Base-by-base conservation (phyloP, 2,113 vertebrate species). In the Oreochromis niloticus region DNA sequence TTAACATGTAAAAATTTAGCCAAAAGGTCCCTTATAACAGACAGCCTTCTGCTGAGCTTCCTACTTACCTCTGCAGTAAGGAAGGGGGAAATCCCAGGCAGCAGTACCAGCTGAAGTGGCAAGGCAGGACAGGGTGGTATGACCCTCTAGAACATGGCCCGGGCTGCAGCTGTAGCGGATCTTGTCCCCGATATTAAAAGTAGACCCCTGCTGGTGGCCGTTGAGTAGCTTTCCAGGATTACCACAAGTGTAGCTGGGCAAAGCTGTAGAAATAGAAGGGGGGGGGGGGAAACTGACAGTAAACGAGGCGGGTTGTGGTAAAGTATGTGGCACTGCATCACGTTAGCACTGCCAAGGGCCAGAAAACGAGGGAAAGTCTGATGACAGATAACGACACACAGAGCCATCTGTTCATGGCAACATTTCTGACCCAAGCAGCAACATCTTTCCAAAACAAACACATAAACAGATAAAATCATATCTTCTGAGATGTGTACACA, bases 71-170 rank as follows among this genome's bases (percentile, higher is more conserved):
- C 98, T 96, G 95, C 99, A 99, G 96, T 98, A 98, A 11, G 99
- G 99, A 24, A 99, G 96, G 1, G 99, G 99, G 71, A 99, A 99
- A 91, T 99, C 98, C 99, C 99, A 99, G 36, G 97, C 97, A 82
- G 99, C 98, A 0, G 97, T 97, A 32, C 96, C 97, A 4, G 97
- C 96, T 0, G 96, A 97, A 30, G 93, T 96, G 63, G 98, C 97
- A 0, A 98, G 97, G 94, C 99, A 99, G 6, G 98, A 99, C 52
- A 99, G 97, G 84, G 98, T 94, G 0, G 98, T 98, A 2, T 99
- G 99, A 12, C 99, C 99, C 92, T 99, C 99, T 91, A 99, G 89
- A 87, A 99, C 97, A 61, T 97, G 98, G 46, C 99, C 99, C 0
- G 95, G 95, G 41, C 97, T 98, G 92, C 99, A 99, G 97, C 98